Base-by-base conservation (phyloP, 2,113 vertebrate genomes). In the Myiopsitta monachus region DNA sequence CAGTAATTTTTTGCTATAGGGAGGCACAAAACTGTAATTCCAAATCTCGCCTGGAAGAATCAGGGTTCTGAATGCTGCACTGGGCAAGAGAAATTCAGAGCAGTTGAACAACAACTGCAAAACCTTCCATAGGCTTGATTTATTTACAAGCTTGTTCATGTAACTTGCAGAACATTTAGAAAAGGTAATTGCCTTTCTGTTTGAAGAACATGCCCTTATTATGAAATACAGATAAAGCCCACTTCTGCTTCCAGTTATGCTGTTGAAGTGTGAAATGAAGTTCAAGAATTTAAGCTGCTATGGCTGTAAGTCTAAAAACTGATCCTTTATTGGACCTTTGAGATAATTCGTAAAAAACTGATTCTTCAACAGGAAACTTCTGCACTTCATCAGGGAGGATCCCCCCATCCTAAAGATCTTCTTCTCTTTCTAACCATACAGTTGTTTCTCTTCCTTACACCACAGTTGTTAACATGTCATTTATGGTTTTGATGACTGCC, bases 1-100 rank as follows among this genome's bases (percentile, higher is more conserved):
- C 77, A 94, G 61, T 76, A 75, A 88, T 33, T 74, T 87, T 92
- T 85, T 94, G 63, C 91, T 97, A 52, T 43, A 75, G 67, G 46
- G 49, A 76, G 74, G 79, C 87, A 88, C 66, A 95, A 94, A 91
- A 88, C 72, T 67, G 28, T 46, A 74, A 49, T 18, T 86, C 67
- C 88, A 83, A 36, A 8, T 72, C 83, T 77, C 73, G 33, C 69
- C n/a, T 22, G 78, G 75, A 83, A 94, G 62, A 77, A 84, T 47
- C 79, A 67, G 28, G 39, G 52, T 5, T 61, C 62, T 78, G 69
- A 87, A 39, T 26, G 11, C 14, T 52, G 55, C 59, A 43, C 38
- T 38, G 14, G 54, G 76, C 39, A 75, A 84, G 36, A 89, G 66
- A 86, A 94, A 88, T 66, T 36, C 27, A 72, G 44, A 87, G 77